Conservation (phyloP, 2,888 invertebrate genomes). For the Aporophyla lueneburgensis region DNA sequence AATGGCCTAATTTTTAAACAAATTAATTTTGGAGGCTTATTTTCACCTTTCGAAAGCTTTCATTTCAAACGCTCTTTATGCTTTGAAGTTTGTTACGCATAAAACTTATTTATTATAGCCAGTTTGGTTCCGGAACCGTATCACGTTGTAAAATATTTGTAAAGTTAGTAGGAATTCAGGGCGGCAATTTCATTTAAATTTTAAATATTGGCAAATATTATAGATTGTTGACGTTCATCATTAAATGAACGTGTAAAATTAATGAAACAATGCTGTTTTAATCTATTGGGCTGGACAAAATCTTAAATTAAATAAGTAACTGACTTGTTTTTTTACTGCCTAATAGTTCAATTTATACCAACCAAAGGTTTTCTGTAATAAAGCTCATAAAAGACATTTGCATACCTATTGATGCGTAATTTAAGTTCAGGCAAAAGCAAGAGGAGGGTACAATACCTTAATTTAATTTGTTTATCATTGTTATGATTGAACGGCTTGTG, state of each 20-base stretch:
- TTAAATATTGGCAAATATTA: background rate
- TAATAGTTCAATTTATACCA: background rate
- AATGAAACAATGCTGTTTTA: background rate
- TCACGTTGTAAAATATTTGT: background rate
- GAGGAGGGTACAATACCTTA: background rate
- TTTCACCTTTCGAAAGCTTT: background rate
- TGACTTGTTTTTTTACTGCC: background rate
- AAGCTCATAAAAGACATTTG: background rate
- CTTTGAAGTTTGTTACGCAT: background rate
- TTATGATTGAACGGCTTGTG: background rate
- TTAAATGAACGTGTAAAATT: too few relatives aligned
- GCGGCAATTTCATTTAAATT: background rate
- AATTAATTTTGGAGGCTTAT: background rate
- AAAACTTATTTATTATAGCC: background rate
- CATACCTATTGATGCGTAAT: background rate
- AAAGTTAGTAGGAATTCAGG: background rate
- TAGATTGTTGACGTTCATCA: too few relatives aligned
- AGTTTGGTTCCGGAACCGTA: background rate
- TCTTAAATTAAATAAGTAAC: background rate
- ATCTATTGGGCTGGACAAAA: background rate
- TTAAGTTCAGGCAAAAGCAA: background rate
- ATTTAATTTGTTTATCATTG: background rate
- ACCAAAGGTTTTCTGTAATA: background rate
- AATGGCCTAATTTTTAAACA: slow-evolving; percentile 7
- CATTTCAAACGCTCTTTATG: background rate